Evolutionary conservation across 2,888 invertebrate genomes (phyloP).

Genomic region (Trissolcus japonicus): DNA sequence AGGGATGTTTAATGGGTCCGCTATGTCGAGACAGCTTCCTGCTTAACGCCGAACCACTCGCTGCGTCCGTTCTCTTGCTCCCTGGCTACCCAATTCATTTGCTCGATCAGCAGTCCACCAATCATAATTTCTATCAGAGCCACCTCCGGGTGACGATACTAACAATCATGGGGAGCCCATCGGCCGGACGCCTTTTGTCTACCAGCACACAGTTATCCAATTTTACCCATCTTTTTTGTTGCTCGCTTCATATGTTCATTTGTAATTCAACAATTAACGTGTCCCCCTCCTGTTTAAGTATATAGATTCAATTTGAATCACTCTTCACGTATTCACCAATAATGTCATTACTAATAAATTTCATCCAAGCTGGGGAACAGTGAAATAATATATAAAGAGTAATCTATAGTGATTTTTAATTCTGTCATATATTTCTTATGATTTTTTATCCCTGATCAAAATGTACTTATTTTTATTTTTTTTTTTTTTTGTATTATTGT

Average conservation of each 20-base stretch:
- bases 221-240: slow-evolving; percentile 52
- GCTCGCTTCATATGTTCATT: slow-evolving; percentile 48
- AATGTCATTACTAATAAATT: no score
- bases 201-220: slow-evolving; percentile 54
- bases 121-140: slow-evolving; percentile 76
- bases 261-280: slow-evolving; percentile 39
- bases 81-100: slow-evolving; percentile 58
- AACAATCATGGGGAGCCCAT: slow-evolving; percentile 67
- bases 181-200: slow-evolving; percentile 62
- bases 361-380: no score
- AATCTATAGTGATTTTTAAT: no score
- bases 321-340: not conserved
- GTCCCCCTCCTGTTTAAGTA: slow-evolving; percentile 7
- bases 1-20: slow-evolving; percentile 78
- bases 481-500: no score
- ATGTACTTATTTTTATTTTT: no score
- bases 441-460: no score
- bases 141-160: slow-evolving; percentile 76
- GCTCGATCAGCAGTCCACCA: slow-evolving; percentile 72
- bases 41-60: slow-evolving; percentile 76
- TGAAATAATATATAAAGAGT: no score
- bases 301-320: slow-evolving; percentile 22
- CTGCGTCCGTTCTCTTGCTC: slow-evolving; percentile 66
- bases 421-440: no score
- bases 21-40: slow-evolving; percentile 80